Percentiles rank a stretch among this genome's conserved stretches.
These are phyloP conservation scores for Aquatica leii DNA, from an alignment of 2,888 invertebrate species.

Conservation along the genomic window DNA sequence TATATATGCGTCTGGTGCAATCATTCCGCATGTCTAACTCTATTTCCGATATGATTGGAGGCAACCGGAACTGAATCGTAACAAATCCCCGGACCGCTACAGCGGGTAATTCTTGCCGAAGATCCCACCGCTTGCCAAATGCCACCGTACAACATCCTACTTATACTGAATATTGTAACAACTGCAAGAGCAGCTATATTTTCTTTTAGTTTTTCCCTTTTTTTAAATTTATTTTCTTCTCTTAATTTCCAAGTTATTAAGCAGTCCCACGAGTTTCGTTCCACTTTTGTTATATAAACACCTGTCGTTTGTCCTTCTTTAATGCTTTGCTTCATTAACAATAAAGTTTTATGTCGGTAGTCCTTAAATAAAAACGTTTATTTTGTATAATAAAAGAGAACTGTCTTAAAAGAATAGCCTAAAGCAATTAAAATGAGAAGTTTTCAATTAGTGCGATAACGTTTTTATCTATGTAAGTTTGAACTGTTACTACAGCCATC, in stretches of 20 bases:
- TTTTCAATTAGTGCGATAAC: too few species aligned
- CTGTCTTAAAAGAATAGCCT: too few species aligned
- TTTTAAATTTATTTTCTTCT: not conserved
- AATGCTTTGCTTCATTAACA: too few species aligned
- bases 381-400: too few species aligned
- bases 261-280: slow-evolving; percentile 3
- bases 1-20: slow-evolving; percentile 51
- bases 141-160: slow-evolving; percentile 30
- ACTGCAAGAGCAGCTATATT: slow-evolving; percentile 23
- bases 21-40: slow-evolving; percentile 60
- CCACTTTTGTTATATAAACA: not conserved
- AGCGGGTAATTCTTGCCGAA: slow-evolving; percentile 37
- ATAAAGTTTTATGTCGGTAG: too few species aligned
- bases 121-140: slow-evolving; percentile 42
- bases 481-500: too few species aligned
- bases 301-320: too few species aligned
- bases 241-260: slow-evolving; percentile 8
- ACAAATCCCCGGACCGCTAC: slow-evolving; percentile 51
- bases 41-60: slow-evolving; percentile 59
- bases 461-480: too few species aligned
- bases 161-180: slow-evolving; percentile 17
- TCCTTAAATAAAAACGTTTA: too few species aligned
- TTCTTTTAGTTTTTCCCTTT: slow-evolving; percentile 9
- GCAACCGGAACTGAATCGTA: slow-evolving; percentile 54
- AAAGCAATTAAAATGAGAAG: too few species aligned